These are phyloP conservation scores for Orthosia incerta DNA, from an alignment of 2,888 invertebrate genomes.

Conservation along the genomic window DNA sequence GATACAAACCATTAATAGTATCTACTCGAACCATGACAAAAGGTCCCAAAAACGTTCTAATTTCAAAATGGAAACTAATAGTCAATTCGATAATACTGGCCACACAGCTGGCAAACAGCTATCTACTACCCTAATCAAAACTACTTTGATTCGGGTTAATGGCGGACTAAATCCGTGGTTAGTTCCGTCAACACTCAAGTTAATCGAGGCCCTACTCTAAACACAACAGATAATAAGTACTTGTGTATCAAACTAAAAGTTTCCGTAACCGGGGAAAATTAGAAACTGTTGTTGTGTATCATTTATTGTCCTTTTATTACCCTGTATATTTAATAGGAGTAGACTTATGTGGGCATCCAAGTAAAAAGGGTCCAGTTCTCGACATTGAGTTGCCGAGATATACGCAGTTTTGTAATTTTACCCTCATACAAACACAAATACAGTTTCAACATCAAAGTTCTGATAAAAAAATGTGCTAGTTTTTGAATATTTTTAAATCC, in stretches of 20 bases:
- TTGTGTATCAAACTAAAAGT: constrained; percentile 12
- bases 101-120: constrained; percentile 30
- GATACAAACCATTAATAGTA: too few species aligned
- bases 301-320: neutral
- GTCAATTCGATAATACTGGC: neutral
- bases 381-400: too few species aligned
- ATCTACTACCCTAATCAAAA: constrained; percentile 35
- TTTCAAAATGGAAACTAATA: constrained; percentile 13
- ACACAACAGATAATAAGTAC: neutral
- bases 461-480: too few species aligned
- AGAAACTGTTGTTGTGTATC: neutral
- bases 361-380: too few species aligned
- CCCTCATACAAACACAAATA: too few species aligned
- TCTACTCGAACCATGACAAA: neutral
- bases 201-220: constrained; percentile 17
- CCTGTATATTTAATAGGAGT: neutral
- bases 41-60: neutral
- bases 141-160: constrained; percentile 32
- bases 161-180: constrained; percentile 16
- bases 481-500: too few species aligned
- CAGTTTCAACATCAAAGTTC: too few species aligned
- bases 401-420: too few species aligned
- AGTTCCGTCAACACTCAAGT: constrained; percentile 13
- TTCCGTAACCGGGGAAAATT: neutral
- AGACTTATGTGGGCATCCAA: neutral